Conservation (phyloP, 2,888 invertebrate genomes). For the Hypomecis atomaria region DNA sequence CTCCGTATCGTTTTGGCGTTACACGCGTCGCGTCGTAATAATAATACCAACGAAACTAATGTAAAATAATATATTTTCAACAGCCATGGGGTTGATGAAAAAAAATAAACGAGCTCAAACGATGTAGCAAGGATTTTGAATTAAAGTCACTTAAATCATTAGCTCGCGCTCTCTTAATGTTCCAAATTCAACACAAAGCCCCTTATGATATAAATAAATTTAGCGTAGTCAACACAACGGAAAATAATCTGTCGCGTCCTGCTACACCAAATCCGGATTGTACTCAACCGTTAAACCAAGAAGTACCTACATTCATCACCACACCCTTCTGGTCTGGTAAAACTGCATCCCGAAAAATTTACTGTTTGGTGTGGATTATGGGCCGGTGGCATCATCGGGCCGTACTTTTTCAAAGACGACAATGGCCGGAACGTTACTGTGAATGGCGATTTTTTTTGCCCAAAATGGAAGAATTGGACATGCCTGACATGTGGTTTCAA, state of each 20-base stretch:
- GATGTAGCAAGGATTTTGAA: not conserved
- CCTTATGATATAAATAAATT: too few relatives aligned
- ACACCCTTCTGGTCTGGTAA: not conserved
- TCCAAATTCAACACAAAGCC: not conserved
- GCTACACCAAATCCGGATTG: not conserved
- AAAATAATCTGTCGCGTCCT: not conserved
- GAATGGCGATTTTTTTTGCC: too few relatives aligned
- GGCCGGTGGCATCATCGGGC: too few relatives aligned
- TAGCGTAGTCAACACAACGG: too few relatives aligned
- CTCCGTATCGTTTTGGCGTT: not conserved
- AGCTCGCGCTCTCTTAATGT: not conserved
- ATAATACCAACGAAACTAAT: not conserved
- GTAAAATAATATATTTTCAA: not conserved
- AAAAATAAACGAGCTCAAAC: not conserved
- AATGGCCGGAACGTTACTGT: too few relatives aligned
- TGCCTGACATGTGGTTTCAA: too few relatives aligned
- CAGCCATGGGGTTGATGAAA: not conserved
- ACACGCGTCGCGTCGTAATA: too few relatives aligned
- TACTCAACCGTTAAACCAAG: not conserved
- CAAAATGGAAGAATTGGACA: too few relatives aligned
- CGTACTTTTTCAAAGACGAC: too few relatives aligned
- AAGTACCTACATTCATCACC: not conserved
- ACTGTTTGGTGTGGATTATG: too few relatives aligned
- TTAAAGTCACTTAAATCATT: not conserved
- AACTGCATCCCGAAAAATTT: too few relatives aligned